Evolutionary conservation across 1,140 invertebrate genomes (phyloP).

Genomic region (Hormaphis cornu): DNA sequence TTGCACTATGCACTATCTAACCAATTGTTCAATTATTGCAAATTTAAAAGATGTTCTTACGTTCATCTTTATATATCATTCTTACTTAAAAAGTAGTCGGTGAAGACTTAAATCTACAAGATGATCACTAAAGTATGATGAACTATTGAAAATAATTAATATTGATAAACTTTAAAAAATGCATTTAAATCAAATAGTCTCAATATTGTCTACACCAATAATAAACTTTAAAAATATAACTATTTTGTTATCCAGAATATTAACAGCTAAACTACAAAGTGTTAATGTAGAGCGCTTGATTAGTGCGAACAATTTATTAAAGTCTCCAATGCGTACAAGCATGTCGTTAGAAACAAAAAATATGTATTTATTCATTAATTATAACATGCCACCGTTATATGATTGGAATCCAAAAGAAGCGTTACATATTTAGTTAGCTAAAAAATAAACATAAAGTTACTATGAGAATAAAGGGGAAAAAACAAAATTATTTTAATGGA

Average conservation of each 20-base stretch:
- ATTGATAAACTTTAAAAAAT: background rate
- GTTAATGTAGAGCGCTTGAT: background rate
- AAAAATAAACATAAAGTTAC: background rate
- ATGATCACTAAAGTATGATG: background rate
- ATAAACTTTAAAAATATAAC: background rate
- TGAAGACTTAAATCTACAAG: background rate
- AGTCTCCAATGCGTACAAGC: background rate
- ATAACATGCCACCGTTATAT: background rate
- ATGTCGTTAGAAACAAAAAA: constrained; percentile 7
- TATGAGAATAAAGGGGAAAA: background rate
- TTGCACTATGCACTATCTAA: background rate
- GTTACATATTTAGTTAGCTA: background rate
- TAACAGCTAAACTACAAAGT: constrained; percentile 1
- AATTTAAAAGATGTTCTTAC: background rate
- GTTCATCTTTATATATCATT: no score
- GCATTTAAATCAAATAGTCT: background rate
- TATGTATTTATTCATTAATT: background rate
- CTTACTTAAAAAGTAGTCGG: background rate
- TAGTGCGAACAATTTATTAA: constrained; percentile 6
- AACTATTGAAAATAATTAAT: background rate
- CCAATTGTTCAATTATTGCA: background rate
- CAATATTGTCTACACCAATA: background rate
- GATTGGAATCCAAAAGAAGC: background rate
- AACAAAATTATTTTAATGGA: background rate
- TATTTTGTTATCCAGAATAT: background rate